phyloP scores from a whole-genome alignment of 1,140 invertebrate genomes.

The Dryas iulia region DNA sequence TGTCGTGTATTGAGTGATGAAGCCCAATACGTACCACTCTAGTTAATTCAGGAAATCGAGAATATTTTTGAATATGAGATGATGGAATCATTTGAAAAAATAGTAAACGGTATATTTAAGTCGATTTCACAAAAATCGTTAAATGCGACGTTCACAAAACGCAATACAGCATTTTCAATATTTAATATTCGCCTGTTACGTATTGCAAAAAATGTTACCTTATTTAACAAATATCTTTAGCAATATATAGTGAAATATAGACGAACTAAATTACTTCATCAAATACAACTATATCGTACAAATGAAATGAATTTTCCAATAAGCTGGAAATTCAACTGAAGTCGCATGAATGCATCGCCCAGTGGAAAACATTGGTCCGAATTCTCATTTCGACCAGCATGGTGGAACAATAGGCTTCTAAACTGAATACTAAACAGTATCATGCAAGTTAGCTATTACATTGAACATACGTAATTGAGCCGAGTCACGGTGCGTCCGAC shows the following conservation, averaged over 20 bases:
- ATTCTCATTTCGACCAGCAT: background rate
- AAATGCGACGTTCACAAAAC: too few species aligned
- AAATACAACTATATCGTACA: background rate
- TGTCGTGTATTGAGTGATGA: too few species aligned
- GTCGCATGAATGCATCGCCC: background rate
- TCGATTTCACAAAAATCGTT: too few species aligned
- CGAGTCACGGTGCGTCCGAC: background rate
- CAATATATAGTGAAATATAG: background rate
- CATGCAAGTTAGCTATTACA: slow-evolving; percentile 6
- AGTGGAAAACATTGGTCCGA: background rate
- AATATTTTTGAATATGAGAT: too few species aligned
- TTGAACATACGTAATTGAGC: background rate
- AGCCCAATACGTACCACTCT: too few species aligned
- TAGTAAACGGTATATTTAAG: too few species aligned
- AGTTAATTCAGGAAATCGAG: too few species aligned
- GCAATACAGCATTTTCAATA: too few species aligned
- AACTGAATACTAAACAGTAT: background rate
- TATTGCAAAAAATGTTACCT: too few species aligned
- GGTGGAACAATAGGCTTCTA: background rate
- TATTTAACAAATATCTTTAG: too few species aligned
- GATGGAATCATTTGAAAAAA: too few species aligned
- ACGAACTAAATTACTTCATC: background rate
- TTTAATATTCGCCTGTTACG: too few species aligned
- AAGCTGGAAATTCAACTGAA: background rate
- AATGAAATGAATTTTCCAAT: background rate